Evolutionary conservation across 2,888 invertebrate genomes (phyloP), one percentile per base, ranked within the genome.

Genomic region (Synergus umbraculus): DNA sequence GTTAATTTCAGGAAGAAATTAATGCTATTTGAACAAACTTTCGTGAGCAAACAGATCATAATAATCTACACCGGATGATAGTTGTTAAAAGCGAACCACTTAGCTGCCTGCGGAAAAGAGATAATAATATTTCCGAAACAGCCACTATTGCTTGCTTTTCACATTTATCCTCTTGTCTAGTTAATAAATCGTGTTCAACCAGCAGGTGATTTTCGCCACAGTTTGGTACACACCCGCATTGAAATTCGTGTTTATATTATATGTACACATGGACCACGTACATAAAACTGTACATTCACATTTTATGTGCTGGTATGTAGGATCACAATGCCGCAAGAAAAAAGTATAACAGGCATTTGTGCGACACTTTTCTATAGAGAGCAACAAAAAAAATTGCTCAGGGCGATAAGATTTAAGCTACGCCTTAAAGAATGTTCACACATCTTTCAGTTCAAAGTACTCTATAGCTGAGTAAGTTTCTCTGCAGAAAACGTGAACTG

Each of bases 1-100:
- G 54, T 73, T 73, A 73, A 54, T 73, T 49, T 37, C 37, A 15
- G 69, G 15, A 54, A 73, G 15, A 54, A 73, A 73, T 37, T 29
- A 49, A 10, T 49, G 37, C 12, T 37, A 43, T 43, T 43, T n/a
- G 54, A 49, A 37, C 73, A 15, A 73, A 54, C 22, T 29, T 54
- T 37, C 73, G 4, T 9, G 4, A 1, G 46, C 22, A 46, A 69
- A 49, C 13, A 44, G 12, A 69, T 18, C 18, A 67, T 44, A 2
- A 13, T 5, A 7, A 29, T 29, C 29, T 15, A 7, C 67, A 67
- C 46, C 64, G 37, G 37, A 5, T 63, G 58, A 12, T 4, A 22
- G 18, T 22, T 18, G 18, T n/a, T 63, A 22, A 63, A 65, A 8
- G n/a, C 9, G 12, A 15, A 65, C 41, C n/a, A 41, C 4, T 65